phyloP scores from a whole-genome alignment of 2,888 invertebrate species.

The Acholoe squamosa region DNA sequence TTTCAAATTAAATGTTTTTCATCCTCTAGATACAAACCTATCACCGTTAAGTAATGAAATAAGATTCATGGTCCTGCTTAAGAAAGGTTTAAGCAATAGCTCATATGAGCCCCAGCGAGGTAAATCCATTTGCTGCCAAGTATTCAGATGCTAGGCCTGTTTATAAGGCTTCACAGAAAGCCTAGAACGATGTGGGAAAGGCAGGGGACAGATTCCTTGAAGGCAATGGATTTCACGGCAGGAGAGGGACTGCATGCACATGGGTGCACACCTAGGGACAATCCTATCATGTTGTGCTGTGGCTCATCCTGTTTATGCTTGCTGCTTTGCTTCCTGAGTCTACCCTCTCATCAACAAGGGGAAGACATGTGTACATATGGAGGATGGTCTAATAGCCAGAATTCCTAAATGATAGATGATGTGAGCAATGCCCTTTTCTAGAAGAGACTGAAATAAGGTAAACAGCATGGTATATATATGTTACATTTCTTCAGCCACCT shows the following conservation, averaged over 20 bases:
- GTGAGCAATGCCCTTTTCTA: too few relatives aligned
- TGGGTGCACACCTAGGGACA: neutral
- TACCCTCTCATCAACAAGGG: too few relatives aligned
- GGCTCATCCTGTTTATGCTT: neutral
- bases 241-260: neutral
- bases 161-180: neutral
- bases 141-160: neutral
- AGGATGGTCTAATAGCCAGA: too few relatives aligned
- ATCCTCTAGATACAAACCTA: too few relatives aligned
- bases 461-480: too few relatives aligned
- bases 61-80: neutral
- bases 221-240: slow-evolving; percentile 23
- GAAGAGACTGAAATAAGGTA: too few relatives aligned
- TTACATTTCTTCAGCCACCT: too few relatives aligned
- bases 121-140: neutral
- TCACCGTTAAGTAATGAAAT: neutral
- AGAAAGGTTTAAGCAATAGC: neutral
- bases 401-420: too few relatives aligned
- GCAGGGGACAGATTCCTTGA: slow-evolving; percentile 2
- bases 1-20: too few relatives aligned
- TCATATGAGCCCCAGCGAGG: neutral
- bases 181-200: neutral
- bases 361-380: too few relatives aligned
- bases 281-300: neutral
- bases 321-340: neutral